Conservation (phyloP, 2,888 invertebrate genomes). For the Penaeus monodon region DNA sequence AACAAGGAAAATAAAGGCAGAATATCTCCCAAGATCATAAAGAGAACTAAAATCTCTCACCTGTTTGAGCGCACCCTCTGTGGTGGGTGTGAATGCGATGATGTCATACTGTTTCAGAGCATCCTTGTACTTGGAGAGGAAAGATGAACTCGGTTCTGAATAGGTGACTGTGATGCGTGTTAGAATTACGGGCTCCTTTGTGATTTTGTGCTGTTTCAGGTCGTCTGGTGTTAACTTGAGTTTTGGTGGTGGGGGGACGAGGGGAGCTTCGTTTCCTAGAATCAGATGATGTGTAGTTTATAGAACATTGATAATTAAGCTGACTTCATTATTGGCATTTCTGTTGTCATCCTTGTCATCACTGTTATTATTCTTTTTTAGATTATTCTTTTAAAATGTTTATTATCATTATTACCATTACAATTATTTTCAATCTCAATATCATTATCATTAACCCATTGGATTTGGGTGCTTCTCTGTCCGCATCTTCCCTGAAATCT, state of each 20-base stretch:
- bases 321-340: neutral
- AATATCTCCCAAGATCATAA: no score
- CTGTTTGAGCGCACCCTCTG: constrained; percentile 58
- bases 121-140: constrained; percentile 49
- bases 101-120: constrained; percentile 60
- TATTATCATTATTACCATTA: no score
- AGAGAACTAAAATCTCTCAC: neutral
- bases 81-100: constrained; percentile 51
- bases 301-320: neutral
- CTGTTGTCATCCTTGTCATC: no score
- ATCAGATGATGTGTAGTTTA: neutral
- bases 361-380: no score
- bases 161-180: constrained; percentile 54
- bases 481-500: neutral
- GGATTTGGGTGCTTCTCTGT: no score
- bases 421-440: no score
- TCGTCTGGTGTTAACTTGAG: constrained; percentile 41
- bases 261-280: constrained; percentile 34
- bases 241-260: constrained; percentile 44
- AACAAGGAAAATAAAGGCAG: no score
- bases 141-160: constrained; percentile 46
- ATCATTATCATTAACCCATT: no score
- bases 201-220: constrained; percentile 44
- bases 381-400: no score
- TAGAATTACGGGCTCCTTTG: constrained; percentile 49